Evolutionary conservation across 2,888 invertebrate genomes (phyloP).

Genomic region (Polyommatus iphigenia): DNA sequence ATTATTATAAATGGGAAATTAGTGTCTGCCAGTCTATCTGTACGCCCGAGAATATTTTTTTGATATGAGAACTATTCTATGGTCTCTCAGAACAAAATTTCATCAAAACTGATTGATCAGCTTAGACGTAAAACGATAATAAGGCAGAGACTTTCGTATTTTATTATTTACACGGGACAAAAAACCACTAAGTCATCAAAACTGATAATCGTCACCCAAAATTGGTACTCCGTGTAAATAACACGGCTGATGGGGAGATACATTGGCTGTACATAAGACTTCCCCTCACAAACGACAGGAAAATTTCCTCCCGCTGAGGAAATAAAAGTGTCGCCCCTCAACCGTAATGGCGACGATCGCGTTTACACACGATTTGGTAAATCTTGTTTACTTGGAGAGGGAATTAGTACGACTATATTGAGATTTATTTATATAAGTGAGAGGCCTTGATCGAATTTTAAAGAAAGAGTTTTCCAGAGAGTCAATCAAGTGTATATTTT

Average conservation of each 20-base stretch:
- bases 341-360: background rate
- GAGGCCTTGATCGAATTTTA: no score
- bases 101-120: no score
- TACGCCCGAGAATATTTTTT: no score
- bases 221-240: constrained; percentile 47
- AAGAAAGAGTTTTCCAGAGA: no score
- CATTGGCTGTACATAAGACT: constrained; percentile 49
- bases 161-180: background rate
- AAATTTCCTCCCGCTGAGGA: constrained; percentile 16
- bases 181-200: background rate
- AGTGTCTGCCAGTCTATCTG: no score
- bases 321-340: constrained; percentile 28
- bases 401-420: background rate
- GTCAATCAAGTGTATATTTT: no score
- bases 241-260: constrained; percentile 44
- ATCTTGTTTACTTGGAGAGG: constrained; percentile 2
- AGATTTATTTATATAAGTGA: background rate
- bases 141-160: no score
- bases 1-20: no score
- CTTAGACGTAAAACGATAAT: no score
- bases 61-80: no score
- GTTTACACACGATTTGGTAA: constrained; percentile 8
- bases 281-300: constrained; percentile 13
- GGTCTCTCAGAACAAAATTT: no score
- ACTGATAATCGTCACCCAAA: background rate